Evolutionary conservation across 2,797 vertebrate genomes (phyloP).

Genomic region (Alectoris magna): DNA sequence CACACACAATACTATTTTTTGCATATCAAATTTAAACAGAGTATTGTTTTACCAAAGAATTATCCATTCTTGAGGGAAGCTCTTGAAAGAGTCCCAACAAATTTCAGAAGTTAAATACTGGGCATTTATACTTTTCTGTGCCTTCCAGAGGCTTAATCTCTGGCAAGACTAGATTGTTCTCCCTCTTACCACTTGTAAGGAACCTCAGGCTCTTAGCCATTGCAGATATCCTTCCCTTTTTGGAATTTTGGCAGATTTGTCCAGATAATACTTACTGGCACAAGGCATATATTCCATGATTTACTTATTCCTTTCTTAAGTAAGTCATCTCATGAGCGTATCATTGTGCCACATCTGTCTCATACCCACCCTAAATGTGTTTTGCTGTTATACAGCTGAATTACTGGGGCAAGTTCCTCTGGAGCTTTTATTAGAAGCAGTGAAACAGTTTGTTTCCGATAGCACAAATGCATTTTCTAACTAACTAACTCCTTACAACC

Average conservation of each 20-base stretch:
- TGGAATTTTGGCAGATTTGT: background rate
- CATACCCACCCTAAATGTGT: background rate
- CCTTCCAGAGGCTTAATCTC: background rate
- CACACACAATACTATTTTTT: background rate
- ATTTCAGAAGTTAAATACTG: background rate
- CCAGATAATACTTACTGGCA: background rate
- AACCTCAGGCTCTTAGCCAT: background rate
- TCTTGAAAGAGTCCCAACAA: background rate
- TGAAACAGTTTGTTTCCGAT: background rate
- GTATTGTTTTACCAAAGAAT: background rate
- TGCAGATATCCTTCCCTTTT: background rate
- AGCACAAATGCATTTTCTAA: background rate
- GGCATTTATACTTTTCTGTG: background rate
- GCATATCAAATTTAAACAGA: background rate
- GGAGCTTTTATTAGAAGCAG: background rate
- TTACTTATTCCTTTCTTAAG: background rate
- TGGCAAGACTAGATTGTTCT: background rate
- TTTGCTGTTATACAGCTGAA: background rate
- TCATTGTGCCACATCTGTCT: background rate
- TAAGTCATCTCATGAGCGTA: background rate
- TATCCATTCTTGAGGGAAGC: background rate
- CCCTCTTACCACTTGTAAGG: background rate
- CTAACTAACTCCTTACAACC: slow-evolving; percentile 50
- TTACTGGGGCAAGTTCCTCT: background rate
- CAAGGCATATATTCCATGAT: background rate